These are phyloP conservation scores for Petrocephalus sullivani DNA, from an alignment of 2,797 vertebrate species.

Conservation along the genomic window DNA sequence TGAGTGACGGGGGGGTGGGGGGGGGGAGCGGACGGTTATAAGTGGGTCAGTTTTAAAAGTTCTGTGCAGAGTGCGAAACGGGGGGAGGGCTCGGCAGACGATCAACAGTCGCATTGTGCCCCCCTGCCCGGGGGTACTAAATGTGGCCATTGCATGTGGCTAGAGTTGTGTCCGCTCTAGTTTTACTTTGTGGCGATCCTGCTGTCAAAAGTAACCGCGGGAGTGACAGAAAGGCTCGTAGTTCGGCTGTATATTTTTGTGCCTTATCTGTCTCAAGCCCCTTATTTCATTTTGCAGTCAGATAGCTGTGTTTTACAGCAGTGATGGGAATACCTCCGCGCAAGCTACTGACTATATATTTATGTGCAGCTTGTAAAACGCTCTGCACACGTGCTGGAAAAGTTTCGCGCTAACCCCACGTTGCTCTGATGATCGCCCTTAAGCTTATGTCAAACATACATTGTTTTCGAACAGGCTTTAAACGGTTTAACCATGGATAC, in stretches of 20 bases:
- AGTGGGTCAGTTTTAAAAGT: neutral
- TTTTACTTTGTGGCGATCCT: neutral
- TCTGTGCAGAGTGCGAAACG: slow-evolving; percentile 41
- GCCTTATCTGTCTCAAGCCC: neutral
- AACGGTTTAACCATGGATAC: neutral
- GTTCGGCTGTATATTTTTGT: neutral
- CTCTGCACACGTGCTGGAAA: neutral
- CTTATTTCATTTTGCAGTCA: neutral
- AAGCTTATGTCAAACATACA: neutral
- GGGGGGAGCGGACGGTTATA: slow-evolving; percentile 38
- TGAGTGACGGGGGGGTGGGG: slow-evolving; percentile 41
- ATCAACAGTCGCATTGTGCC: slow-evolving; percentile 42
- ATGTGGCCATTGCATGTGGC: neutral
- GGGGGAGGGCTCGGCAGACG: slow-evolving; percentile 6
- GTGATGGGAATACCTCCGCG: neutral
- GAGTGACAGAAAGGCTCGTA: neutral
- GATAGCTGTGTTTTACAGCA: neutral
- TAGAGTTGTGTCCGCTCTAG: neutral
- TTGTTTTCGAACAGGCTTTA: neutral
- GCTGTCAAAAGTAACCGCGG: neutral
- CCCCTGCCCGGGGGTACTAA: slow-evolving; percentile 3
- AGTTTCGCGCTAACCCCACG: neutral
- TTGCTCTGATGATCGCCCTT: neutral
- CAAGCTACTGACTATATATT: neutral
- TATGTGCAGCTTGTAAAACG: neutral